These are phyloP conservation scores for Hydrochoerus hydrochaeris DNA, from an alignment of 2,113 vertebrate species.

Conservation along the genomic window DNA sequence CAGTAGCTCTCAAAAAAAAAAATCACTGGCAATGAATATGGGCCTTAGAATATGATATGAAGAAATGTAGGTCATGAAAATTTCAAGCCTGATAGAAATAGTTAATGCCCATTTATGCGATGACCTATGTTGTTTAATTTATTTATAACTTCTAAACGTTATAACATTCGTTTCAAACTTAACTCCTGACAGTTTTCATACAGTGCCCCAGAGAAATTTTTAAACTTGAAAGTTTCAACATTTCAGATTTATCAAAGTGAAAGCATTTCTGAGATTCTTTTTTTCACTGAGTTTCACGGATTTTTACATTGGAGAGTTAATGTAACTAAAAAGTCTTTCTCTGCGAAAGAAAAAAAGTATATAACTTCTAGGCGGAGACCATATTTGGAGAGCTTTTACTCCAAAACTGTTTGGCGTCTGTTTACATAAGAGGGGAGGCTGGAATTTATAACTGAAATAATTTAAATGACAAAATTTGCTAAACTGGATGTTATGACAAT, in stretches of 20 bases:
- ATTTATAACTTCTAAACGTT: slow-evolving; percentile 83
- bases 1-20: neutral
- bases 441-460: slow-evolving; percentile 73
- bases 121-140: slow-evolving; percentile 83
- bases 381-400: slow-evolving; percentile 76
- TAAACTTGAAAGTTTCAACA: slow-evolving; percentile 78
- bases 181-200: slow-evolving; percentile 80
- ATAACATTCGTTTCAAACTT: slow-evolving; percentile 81
- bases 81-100: slow-evolving; percentile 76
- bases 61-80: slow-evolving; percentile 79
- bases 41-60: slow-evolving; percentile 37
- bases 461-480: slow-evolving; percentile 75
- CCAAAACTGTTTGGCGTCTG: slow-evolving; percentile 62
- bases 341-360: slow-evolving; percentile 17
- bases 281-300: slow-evolving; percentile 64
- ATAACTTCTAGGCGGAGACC: slow-evolving; percentile 72
- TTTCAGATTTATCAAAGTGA: slow-evolving; percentile 78
- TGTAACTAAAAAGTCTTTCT: slow-evolving; percentile 59
- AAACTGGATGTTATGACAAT: slow-evolving; percentile 66
- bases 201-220: slow-evolving; percentile 77
- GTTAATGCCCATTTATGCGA: slow-evolving; percentile 80
- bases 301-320: slow-evolving; percentile 74
- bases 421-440: slow-evolving; percentile 70
- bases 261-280: slow-evolving; percentile 72
- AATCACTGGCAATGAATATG: slow-evolving; percentile 1